Evolutionary conservation across 2,888 invertebrate species (phyloP).

Genomic region (Chrysolina americana): DNA sequence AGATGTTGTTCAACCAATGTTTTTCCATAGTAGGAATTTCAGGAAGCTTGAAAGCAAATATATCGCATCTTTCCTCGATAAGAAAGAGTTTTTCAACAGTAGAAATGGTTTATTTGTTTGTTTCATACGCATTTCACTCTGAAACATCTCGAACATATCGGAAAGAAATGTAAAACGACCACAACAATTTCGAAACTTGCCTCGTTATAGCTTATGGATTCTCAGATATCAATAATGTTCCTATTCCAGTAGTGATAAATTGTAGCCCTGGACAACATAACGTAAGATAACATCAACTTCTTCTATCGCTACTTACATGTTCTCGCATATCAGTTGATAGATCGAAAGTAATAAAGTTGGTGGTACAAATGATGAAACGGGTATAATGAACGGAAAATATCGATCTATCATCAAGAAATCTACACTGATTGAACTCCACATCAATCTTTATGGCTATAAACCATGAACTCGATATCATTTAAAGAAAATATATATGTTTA

Average conservation of each 20-base stretch:
- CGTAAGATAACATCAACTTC: neutral
- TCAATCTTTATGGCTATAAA: constrained; percentile 39
- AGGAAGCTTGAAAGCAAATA: too few species aligned
- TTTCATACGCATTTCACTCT: too few species aligned
- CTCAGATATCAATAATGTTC: constrained; percentile 6
- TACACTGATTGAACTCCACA: constrained; percentile 34
- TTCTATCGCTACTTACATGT: neutral
- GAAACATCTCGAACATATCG: too few species aligned
- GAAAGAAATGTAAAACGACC: neutral
- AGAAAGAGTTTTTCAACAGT: too few species aligned
- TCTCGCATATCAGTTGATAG: constrained; percentile 7
- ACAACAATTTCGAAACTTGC: neutral
- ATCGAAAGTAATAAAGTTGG: constrained; percentile 27
- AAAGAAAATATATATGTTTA: too few species aligned
- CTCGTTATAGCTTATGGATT: constrained; percentile 10
- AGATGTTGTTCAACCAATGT: too few species aligned
- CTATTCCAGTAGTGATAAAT: constrained; percentile 11
- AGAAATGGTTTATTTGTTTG: too few species aligned
- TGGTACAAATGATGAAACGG: constrained; percentile 29
- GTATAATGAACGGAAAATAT: constrained; percentile 32
- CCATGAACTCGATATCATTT: constrained; percentile 24
- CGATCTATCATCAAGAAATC: constrained; percentile 36
- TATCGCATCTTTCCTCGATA: too few species aligned
- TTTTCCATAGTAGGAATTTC: too few species aligned
- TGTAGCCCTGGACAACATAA: neutral